Evolutionary conservation across 2,113 vertebrate species (phyloP), one percentile per base, ranked within the genome.

Genomic region (Macroglossus sobrinus): DNA sequence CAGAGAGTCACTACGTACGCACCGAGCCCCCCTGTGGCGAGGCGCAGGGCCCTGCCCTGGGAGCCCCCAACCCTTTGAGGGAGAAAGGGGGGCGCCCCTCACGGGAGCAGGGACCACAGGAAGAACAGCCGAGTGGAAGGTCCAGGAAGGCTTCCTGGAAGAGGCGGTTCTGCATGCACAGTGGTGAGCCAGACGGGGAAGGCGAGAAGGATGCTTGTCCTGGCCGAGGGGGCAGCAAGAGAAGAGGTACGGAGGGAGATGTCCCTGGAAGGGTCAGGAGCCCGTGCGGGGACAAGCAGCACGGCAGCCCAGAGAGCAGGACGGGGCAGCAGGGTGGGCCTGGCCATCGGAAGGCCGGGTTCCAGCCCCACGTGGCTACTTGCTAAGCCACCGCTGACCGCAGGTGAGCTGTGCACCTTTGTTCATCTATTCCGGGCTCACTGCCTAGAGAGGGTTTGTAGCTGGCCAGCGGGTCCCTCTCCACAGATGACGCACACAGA

Each of bases 1-100:
- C 4, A n/a, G 30, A 47, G 30, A 5, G 16, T 5, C 21, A 53
- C 30, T 38, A 16, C 53, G 8, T 0, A 16, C 53, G 8, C 0
- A 55, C 43, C 6, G 0, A 19, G 45, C 10, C 68, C 30, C 61
- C 0, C 11, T 4, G 33, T 10, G 13, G 50, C 6, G 5, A 55
- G 4, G 28, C 15, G 2, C 38, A 38, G 13, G 28, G 26, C 7
- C 18, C 80, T 40, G 21, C 2, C 33, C 26, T 5, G 0, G n/a
- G 38, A 9, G 12, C 53, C 22, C 24, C 26, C 24, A 16, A 21
- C 14, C 64, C 16, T 47, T 8, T 19, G 6, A 50, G 15, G 50
- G 30, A 8, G 59, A 35, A 9, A 13, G 21, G 28, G 2, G n/a
- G 43, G n/a, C 2, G 5, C 28, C 13, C 18, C 14, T 35, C 53